A percentile compares a stretch with the other conserved stretches of the same genome.
Evolutionary conservation across 2,888 invertebrate species (phyloP).

Genomic region (Neoascia interrupta): DNA sequence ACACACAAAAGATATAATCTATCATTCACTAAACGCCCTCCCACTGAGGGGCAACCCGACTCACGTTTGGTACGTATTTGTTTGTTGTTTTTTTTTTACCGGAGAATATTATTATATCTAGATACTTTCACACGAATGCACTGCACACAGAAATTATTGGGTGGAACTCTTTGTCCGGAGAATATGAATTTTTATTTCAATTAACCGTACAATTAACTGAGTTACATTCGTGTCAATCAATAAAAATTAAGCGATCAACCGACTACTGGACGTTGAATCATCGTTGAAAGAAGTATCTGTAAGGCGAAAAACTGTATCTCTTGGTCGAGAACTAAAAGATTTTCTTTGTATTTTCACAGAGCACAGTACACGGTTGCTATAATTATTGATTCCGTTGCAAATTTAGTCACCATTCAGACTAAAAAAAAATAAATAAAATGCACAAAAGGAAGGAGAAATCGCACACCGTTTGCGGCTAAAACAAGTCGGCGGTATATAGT

Average conservation of each 20-base stretch:
- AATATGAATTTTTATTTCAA: conserved; percentile 24
- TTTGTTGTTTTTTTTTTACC: conserved; percentile 3
- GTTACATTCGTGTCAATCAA: conserved; percentile 60
- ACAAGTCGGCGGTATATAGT: conserved; percentile 10
- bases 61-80: conserved; percentile 12
- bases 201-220: conserved; percentile 56
- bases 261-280: conserved; percentile 18
- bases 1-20: conserved; percentile 29
- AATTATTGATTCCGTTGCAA: conserved; percentile 40
- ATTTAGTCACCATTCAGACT: conserved; percentile 34
- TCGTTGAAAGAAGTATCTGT: conserved; percentile 3
- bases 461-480: conserved; percentile 44
- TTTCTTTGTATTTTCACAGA: conserved; percentile 23
- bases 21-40: conserved; percentile 51
- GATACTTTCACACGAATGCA: conserved; percentile 24
- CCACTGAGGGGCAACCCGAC: conserved; percentile 52
- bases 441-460: conserved; percentile 65
- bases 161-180: conserved; percentile 21
- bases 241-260: conserved; percentile 49
- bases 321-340: conserved; percentile 4
- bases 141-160: background rate
- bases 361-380: conserved; percentile 12
- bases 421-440: conserved; percentile 30
- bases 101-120: background rate
- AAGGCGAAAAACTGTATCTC: conserved; percentile 13